A percentile compares a stretch with the other conserved stretches of the same genome.
phyloP scores from a whole-genome alignment of 2,888 invertebrate species.

The Metacarcinus magister region DNA sequence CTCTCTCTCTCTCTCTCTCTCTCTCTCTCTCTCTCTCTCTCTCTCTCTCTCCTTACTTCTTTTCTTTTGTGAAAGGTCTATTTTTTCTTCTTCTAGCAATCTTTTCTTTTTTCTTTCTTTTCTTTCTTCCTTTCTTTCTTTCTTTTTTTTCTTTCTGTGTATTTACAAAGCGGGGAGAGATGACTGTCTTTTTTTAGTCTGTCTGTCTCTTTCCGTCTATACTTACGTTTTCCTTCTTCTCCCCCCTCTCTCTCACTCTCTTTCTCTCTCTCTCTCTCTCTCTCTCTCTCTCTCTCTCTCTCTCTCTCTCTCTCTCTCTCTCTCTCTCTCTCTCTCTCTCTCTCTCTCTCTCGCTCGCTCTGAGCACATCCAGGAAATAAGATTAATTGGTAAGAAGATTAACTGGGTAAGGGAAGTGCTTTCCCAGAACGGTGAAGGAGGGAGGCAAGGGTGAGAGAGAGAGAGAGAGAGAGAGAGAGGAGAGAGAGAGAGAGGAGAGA shows the following conservation, averaged over 20 bases:
- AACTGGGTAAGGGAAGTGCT: slow-evolving; percentile 59
- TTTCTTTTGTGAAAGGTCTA: not conserved
- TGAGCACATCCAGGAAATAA: slow-evolving; percentile 31
- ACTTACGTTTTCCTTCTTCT: too few species aligned
- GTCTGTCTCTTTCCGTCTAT: not conserved
- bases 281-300: not conserved
- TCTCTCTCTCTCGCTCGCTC: slow-evolving; percentile 63
- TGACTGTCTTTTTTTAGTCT: not conserved
- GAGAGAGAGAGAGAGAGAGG: not conserved
- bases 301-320: slow-evolving; percentile 59
- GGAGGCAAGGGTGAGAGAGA: not conserved
- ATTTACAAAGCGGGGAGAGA: not conserved
- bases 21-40: slow-evolving; percentile 45
- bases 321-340: slow-evolving; percentile 65
- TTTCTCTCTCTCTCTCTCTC: not conserved
- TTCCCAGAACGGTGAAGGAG: slow-evolving; percentile 10
- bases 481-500: not conserved
- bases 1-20: not conserved
- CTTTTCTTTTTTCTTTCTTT: not conserved
- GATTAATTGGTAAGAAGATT: slow-evolving; percentile 49
- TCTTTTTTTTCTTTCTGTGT: not conserved
- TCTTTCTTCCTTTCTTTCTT: too few species aligned
- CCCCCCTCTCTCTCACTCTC: not conserved
- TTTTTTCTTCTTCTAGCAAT: not conserved
- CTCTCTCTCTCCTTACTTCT: not conserved